A percentile compares a stretch with the other conserved stretches of the same genome.
Evolutionary conservation across 2,888 invertebrate species (phyloP).

Genomic region (Cynaeus angustus): DNA sequence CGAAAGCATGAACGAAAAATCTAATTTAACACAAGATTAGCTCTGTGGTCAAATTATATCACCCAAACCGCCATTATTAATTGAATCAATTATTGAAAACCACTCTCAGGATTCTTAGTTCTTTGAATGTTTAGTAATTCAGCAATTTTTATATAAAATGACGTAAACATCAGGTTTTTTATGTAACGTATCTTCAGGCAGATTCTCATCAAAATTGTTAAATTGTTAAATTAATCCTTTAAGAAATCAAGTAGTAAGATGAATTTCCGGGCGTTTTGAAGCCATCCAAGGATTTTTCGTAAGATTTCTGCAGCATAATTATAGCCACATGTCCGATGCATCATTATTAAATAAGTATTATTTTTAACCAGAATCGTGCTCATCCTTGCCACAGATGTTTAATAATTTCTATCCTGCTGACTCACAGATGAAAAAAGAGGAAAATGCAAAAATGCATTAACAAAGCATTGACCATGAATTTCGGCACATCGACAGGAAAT

Average conservation of each 20-base stretch:
- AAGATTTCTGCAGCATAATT: not conserved
- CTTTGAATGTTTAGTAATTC: no score
- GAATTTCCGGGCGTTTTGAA: no score
- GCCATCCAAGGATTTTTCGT: no score
- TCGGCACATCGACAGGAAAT: slow-evolving; percentile 40
- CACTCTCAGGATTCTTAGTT: no score
- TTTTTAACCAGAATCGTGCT: slow-evolving; percentile 28
- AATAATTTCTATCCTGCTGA: slow-evolving; percentile 20
- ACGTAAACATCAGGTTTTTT: not conserved
- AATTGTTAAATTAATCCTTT: no score
- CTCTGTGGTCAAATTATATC: not conserved
- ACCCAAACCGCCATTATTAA: not conserved
- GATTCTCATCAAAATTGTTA: no score
- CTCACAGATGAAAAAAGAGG: slow-evolving; percentile 22
- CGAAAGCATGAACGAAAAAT: not conserved
- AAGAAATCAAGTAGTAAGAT: no score
- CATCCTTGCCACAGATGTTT: slow-evolving; percentile 29
- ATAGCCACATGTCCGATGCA: slow-evolving; percentile 2
- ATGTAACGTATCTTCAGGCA: not conserved
- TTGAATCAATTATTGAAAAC: not conserved
- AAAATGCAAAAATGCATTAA: slow-evolving; percentile 1
- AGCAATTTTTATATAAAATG: no score
- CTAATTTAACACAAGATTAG: not conserved
- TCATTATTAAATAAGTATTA: slow-evolving; percentile 38
- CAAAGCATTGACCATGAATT: slow-evolving; percentile 37